Percentiles rank a stretch among this genome's conserved stretches.
phyloP scores from a whole-genome alignment of 2,797 vertebrate species.

The Hephaestus fuliginosus region DNA sequence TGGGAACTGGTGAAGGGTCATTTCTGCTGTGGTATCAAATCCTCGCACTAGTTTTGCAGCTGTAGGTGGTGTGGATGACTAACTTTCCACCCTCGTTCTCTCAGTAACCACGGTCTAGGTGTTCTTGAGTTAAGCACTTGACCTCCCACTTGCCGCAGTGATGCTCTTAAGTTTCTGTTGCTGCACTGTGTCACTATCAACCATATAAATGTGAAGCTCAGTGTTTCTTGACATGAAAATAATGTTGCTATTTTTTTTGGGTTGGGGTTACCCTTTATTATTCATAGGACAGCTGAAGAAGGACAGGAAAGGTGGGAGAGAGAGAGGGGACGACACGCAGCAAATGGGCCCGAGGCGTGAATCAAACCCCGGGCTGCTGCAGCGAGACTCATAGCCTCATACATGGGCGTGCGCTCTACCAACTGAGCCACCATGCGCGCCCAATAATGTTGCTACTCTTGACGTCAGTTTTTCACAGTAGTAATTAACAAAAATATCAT shows the following conservation, averaged over 20 bases:
- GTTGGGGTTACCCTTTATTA: too few relatives aligned
- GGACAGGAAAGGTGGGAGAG: not conserved
- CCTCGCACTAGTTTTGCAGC: slow-evolving; percentile 28
- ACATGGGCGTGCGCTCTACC: too few relatives aligned
- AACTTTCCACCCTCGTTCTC: slow-evolving; percentile 16
- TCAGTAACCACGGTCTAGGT: not conserved
- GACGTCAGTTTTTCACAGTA: not conserved
- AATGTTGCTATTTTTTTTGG: too few relatives aligned
- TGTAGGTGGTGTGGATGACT: slow-evolving; percentile 37
- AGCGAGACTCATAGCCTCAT: too few relatives aligned
- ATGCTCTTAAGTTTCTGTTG: not conserved
- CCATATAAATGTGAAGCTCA: not conserved
- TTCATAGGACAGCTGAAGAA: too few relatives aligned
- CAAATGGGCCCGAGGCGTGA: too few relatives aligned
- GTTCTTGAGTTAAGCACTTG: not conserved
- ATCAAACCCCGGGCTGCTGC: too few relatives aligned
- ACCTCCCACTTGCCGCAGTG: not conserved
- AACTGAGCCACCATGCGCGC: too few relatives aligned
- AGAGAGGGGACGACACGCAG: not conserved
- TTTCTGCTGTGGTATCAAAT: slow-evolving; percentile 16
- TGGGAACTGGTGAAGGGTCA: slow-evolving; percentile 10
- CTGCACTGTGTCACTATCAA: not conserved
- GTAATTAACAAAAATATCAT: too few relatives aligned
- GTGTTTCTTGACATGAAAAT: not conserved
- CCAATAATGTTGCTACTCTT: too few relatives aligned